Evolutionary conservation across 2,888 invertebrate species (phyloP).

Genomic region (Eilema depressum): DNA sequence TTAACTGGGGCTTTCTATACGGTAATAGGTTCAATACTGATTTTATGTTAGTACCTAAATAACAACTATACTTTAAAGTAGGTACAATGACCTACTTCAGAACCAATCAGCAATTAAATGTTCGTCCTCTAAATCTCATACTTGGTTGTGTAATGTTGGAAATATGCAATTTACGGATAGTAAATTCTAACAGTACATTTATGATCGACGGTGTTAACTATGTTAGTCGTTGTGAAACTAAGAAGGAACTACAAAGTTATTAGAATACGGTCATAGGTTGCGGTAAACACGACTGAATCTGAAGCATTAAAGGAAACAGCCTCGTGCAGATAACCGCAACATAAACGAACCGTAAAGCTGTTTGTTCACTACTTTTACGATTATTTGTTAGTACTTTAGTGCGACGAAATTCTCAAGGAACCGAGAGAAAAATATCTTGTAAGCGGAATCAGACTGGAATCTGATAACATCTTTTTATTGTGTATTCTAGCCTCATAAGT

Average conservation of each 20-base stretch:
- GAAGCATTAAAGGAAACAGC: conserved; percentile 55
- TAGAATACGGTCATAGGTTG: conserved; percentile 55
- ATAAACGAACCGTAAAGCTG: conserved; percentile 71
- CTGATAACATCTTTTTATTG: conserved; percentile 28
- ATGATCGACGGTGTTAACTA: conserved; percentile 28
- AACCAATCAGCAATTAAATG: neutral
- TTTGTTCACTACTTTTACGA: conserved; percentile 68
- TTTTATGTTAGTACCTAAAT: neutral
- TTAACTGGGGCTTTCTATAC: neutral
- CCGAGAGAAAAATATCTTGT: conserved; percentile 41
- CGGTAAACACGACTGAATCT: conserved; percentile 53
- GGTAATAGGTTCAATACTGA: neutral
- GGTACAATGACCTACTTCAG: too few relatives aligned
- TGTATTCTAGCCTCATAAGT: neutral
- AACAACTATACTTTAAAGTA: too few relatives aligned
- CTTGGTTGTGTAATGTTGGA: conserved; percentile 9
- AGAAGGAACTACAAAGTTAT: conserved; percentile 47
- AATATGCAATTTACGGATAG: conserved; percentile 27
- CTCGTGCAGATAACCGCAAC: conserved; percentile 61
- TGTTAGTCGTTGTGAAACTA: conserved; percentile 31
- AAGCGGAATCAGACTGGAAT: conserved; percentile 37
- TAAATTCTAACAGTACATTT: conserved; percentile 30
- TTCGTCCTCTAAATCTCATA: neutral
- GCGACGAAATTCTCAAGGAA: conserved; percentile 42
- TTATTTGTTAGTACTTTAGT: conserved; percentile 61